Base-by-base conservation (phyloP, 1,140 invertebrate species). In the Cylas formicarius region DNA sequence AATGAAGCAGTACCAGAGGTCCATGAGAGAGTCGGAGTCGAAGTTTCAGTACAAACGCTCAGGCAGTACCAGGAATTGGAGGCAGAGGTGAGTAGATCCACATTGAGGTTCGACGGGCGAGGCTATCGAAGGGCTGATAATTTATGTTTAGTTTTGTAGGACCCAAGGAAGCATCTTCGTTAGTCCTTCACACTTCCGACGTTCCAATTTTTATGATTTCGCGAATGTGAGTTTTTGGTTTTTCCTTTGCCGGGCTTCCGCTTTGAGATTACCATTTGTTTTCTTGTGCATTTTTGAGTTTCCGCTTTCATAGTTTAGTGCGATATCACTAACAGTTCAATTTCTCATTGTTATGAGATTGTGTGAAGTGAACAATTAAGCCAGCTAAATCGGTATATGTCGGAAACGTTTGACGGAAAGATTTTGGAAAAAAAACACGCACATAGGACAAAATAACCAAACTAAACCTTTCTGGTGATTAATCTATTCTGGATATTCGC, bases 1-100 rank as follows among this genome's bases (percentile, higher is more conserved):
- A 69, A 90, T 92, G 85, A 91, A 90, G 66, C 76, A 84, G 50
- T 92, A 88, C 65, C 86, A 91, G 64, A 74, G 84, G 26, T 89
- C 84, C 29, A 77, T 90, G 75, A 77, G 78, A 52, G 81, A 86
- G 52, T 77, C 78, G 14, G 80, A 85, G 60, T 75, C 77, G 1
- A 75, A 81, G 52, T 81, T 81, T 56, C 78, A 84, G 57, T 84
- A 87, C 55, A 81, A 81, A 53, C 66, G 86, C 23, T 89, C 84
- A 37, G 84, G 84, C 28, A 88, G 82, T 61, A 79, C 83, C 50
- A 72, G 87, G 55, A 91, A 90, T 68, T 91, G 89, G 88, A 73
- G 88, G 56, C 87, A 90, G 66, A 80, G 87, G 86, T 90, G 59
- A 17, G 38, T 35, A 22, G 4, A 20, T 2, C 6, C 9, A 2